Evolutionary conservation across 92 coral and sea anemone species (phyloP).

Genomic region (Desmophyllum pertusum): DNA sequence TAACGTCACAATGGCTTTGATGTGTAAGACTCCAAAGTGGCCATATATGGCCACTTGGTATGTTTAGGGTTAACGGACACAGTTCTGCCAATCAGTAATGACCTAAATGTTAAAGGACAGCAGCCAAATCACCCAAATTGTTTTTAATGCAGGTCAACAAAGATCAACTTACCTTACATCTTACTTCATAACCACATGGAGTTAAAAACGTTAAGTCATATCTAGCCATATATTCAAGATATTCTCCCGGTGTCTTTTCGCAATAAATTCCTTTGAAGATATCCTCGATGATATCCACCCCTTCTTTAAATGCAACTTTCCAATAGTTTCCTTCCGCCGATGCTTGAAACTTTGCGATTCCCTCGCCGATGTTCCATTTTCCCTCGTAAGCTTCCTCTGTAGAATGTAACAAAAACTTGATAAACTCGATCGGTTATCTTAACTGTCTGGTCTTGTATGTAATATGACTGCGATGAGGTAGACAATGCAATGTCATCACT

Average conservation of each 20-base stretch:
- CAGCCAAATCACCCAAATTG: no score
- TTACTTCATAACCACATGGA: not conserved
- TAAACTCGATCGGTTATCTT: no score
- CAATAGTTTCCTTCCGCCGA: not conserved
- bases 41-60: no score
- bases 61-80: no score
- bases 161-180: slow-evolving; percentile 8
- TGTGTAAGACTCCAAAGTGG: no score
- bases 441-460: no score
- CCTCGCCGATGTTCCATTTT: slow-evolving; percentile 8
- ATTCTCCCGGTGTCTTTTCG: not conserved
- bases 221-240: not conserved
- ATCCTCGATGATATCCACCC: not conserved
- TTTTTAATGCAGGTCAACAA: no score
- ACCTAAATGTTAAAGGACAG: no score
- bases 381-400: not conserved
- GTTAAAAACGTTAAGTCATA: slow-evolving; percentile 5
- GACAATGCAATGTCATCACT: no score
- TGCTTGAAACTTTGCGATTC: slow-evolving; percentile 3
- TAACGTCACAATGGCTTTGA: no score
- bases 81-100: no score
- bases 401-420: not conserved
- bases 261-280: not conserved
- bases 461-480: no score
- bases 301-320: not conserved